Evolutionary conservation across 2,888 invertebrate species (phyloP).

Genomic region (Stramonita haemastoma): DNA sequence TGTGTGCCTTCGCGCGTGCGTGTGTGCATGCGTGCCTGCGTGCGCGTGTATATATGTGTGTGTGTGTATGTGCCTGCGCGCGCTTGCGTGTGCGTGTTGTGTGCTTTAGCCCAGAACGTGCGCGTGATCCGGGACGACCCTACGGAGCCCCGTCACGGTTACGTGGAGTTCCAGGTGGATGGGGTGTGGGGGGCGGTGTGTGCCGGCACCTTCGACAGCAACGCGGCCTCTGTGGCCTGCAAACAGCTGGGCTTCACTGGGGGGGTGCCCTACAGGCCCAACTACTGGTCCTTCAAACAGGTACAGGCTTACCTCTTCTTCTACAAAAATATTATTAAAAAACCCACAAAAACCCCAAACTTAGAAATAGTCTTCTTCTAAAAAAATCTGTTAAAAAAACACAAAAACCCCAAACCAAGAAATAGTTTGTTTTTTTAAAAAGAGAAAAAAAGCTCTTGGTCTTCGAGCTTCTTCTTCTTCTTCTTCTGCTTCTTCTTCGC

Average conservation of each 20-base stretch:
- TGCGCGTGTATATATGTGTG: background rate
- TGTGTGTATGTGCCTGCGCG: background rate
- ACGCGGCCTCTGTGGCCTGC: constrained; percentile 81
- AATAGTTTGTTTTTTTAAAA: no score
- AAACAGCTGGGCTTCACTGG: constrained; percentile 61
- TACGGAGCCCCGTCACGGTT: constrained; percentile 46
- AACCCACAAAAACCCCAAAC: background rate
- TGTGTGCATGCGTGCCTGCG: background rate
- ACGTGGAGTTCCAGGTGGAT: constrained; percentile 84
- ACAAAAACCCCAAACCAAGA: no score
- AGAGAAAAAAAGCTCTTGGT: no score
- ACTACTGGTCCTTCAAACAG: background rate
- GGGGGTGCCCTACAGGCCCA: constrained; percentile 66
- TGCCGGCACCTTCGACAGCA: constrained; percentile 82
- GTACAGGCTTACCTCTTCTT: background rate
- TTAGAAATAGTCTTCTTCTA: background rate
- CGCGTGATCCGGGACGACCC: constrained; percentile 15
- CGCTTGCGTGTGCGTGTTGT: background rate
- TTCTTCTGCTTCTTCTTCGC: no score
- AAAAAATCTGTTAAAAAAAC: no score
- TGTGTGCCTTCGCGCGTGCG: background rate
- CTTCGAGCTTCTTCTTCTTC: no score
- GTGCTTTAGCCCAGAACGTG: background rate
- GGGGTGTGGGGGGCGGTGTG: constrained; percentile 86
- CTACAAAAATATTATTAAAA: background rate